A percentile compares a stretch with the other conserved stretches of the same genome.
Conservation (phyloP, 2,797 vertebrate species). For the Diplodus sargus region DNA sequence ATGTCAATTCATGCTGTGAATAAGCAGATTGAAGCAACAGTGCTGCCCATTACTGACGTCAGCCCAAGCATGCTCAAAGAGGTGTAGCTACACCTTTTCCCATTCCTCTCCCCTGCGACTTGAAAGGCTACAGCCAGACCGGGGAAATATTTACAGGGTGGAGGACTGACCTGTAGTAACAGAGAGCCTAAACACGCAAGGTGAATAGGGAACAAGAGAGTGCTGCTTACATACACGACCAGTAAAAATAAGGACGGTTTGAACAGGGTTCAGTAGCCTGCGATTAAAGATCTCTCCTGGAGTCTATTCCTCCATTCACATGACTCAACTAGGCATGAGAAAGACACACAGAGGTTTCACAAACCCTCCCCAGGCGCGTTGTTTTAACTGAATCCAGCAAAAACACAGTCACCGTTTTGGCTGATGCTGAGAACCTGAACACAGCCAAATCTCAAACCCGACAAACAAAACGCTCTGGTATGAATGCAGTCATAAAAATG, state of each 20-base stretch:
- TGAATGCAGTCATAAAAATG: conserved; percentile 3
- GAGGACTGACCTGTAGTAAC: conserved; percentile 56
- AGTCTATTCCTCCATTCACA: conserved; percentile 12
- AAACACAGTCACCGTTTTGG: conserved; percentile 48
- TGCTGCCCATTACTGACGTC: conserved; percentile 60
- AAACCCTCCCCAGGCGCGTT: conserved; percentile 27
- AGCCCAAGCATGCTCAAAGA: conserved; percentile 55
- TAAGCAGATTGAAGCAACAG: conserved; percentile 65
- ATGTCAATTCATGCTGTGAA: conserved; percentile 76
- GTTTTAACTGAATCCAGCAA: conserved; percentile 30
- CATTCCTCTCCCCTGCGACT: conserved; percentile 62
- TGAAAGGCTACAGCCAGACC: conserved; percentile 65
- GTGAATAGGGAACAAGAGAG: conserved; percentile 54
- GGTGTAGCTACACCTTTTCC: conserved; percentile 69
- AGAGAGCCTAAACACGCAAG: conserved; percentile 61
- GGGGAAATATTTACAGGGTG: conserved; percentile 79
- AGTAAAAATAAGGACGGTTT: conserved; percentile 34
- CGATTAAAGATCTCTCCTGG: conserved; percentile 32
- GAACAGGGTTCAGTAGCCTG: conserved; percentile 21
- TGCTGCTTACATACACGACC: conserved; percentile 33
- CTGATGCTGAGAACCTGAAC: conserved; percentile 6
- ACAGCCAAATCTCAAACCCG: conserved; percentile 12
- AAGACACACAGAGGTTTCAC: conserved; percentile 38
- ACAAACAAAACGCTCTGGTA: conserved; percentile 34
- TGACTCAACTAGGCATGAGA: conserved; percentile 34